Base-by-base conservation (phyloP, 1,140 invertebrate species). In the Dysdera silvatica region DNA sequence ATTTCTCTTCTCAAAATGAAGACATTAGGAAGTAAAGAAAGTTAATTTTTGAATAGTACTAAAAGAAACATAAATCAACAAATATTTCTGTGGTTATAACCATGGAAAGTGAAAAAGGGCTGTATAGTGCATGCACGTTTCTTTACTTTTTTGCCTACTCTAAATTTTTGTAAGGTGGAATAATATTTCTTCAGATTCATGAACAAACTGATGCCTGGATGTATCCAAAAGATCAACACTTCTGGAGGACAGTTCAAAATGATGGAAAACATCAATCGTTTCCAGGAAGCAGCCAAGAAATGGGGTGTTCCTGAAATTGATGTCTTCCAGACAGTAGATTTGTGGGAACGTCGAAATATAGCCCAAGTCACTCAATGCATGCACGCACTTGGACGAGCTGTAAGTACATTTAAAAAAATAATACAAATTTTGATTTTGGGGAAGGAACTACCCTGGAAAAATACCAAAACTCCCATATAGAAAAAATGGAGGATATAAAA, bases 181-280 rank as follows among this genome's bases (percentile, higher is more conserved):
- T 48, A 4, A 14, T 51, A 16, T 29, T 5, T 40, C 48, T 55
- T 43, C 29, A 81, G 80, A 52, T 75, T 95, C 66, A 91, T 95
- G 80, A 95, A 95, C 82, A 90, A 87, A 74, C 76, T 95, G 63
- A 79, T 82, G 62, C 91, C 91, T 31, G 88, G 88, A 69, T 79
- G 84, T 59, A 81, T 94, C 49, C 73, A 82, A 72, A 95, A 93
- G 77, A 88, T 94, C 78, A 91, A 93, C 82, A 84, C 83, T 60
- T 86, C 86, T 61, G 90, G 90, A 58, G 87, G 87, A 71, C 88
- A 91, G 70, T 95, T 95, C 84, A 93, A 92, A 74, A 85, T 95
- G 82, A 94, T 95, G 90, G 91, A 95, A 78, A 95, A 95, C 80
- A 89, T 94, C 74, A 91, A 87, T 79, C 84, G 89, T 80, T 95